A percentile compares a stretch with the other conserved stretches of the same genome.
Evolutionary conservation across 1,140 invertebrate species (phyloP).

Genomic region (Musca vetustissima): DNA sequence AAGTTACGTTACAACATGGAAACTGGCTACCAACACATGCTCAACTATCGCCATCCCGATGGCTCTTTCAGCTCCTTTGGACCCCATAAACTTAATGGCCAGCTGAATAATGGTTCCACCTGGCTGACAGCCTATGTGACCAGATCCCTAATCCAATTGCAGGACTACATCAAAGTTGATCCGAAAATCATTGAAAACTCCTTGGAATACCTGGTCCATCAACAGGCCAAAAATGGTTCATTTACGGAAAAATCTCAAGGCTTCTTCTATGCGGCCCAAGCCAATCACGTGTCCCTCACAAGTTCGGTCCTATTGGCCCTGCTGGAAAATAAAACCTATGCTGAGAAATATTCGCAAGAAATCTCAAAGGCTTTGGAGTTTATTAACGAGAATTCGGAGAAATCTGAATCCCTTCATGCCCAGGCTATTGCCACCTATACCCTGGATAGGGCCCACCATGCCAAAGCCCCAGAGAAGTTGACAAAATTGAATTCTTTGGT

Average conservation of each 20-base stretch:
- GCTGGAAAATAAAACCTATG: conserved; percentile 62
- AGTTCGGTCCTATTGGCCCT: conserved; percentile 79
- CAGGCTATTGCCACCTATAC: conserved; percentile 76
- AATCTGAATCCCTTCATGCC: conserved; percentile 68
- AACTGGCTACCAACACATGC: conserved; percentile 92
- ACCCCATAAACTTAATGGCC: conserved; percentile 41
- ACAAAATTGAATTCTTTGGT: conserved; percentile 36
- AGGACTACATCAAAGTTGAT: conserved; percentile 77
- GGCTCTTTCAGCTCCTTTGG: conserved; percentile 96
- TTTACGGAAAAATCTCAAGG: conserved; percentile 75
- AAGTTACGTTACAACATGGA: conserved; percentile 75
- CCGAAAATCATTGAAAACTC: conserved; percentile 70
- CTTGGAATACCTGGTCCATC: conserved; percentile 75
- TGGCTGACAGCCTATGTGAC: conserved; percentile 96
- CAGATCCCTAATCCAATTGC: conserved; percentile 82
- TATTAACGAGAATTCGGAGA: conserved; percentile 60
- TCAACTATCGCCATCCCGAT: conserved; percentile 86
- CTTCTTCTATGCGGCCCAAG: conserved; percentile 69
- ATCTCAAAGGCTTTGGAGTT: conserved; percentile 55
- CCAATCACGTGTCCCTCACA: conserved; percentile 64
- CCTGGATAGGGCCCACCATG: conserved; percentile 72
- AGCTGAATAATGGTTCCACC: conserved; percentile 72
- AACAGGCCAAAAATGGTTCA: conserved; percentile 80
- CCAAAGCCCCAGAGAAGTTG: conserved; percentile 34
- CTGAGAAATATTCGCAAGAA: conserved; percentile 17